A percentile compares a stretch with the other conserved stretches of the same genome.
Conservation (phyloP, 64 coral and sea anemone species). For the Stichodactyla helianthus region DNA sequence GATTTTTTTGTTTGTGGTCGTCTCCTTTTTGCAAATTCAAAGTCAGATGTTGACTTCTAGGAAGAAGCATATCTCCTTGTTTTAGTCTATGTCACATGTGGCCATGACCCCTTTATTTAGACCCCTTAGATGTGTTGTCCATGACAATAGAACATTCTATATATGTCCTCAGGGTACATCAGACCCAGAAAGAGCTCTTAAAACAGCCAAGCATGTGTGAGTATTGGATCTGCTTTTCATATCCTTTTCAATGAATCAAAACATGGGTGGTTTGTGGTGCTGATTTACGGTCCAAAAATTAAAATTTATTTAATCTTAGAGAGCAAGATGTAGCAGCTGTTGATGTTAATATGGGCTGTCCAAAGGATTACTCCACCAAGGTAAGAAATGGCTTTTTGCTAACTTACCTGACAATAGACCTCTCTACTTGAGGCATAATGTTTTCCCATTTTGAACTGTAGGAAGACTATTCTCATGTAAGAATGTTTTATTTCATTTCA, state of each 20-base stretch:
- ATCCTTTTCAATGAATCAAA: not conserved
- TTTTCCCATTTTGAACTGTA: too few species aligned
- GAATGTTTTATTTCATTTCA: too few species aligned
- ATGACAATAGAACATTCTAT: not conserved
- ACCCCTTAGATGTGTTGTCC: too few species aligned
- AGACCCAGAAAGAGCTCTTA: constrained; percentile 81
- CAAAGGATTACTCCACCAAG: constrained; percentile 99
- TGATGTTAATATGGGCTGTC: constrained; percentile 99
- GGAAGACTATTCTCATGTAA: too few species aligned
- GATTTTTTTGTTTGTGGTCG: too few species aligned
- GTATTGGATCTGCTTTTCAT: not conserved
- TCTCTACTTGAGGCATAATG: too few species aligned
- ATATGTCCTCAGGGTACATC: constrained; percentile 67
- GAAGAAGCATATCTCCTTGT: too few species aligned
- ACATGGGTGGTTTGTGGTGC: not conserved
- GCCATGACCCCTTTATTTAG: too few species aligned
- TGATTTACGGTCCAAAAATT: not conserved
- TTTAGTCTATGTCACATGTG: too few species aligned
- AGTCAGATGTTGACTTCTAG: too few species aligned
- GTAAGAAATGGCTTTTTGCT: not conserved
- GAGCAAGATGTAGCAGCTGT: constrained; percentile 88
- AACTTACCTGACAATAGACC: not conserved
- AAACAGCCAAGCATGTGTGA: constrained; percentile 86
- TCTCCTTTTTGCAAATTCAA: too few species aligned
- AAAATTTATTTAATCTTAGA: constrained; percentile 6